These are phyloP conservation scores for Lepas anatifera DNA, from an alignment of 2,888 invertebrate species.

Conservation along the genomic window DNA sequence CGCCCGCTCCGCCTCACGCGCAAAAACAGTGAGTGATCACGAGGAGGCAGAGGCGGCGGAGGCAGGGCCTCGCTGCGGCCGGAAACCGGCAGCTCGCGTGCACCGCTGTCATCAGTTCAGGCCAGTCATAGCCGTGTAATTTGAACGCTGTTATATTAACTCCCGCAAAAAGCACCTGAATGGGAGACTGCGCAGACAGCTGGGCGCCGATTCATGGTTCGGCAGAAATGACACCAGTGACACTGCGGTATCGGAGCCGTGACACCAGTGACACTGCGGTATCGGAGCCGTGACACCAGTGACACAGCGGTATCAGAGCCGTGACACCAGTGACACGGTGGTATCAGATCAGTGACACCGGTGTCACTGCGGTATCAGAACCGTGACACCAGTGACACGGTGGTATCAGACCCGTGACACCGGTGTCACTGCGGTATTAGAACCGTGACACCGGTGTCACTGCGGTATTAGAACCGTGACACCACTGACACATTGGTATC, in stretches of 20 bases:
- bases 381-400: too few species aligned
- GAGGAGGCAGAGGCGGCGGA: neutral
- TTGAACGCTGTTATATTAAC: slow-evolving; percentile 9
- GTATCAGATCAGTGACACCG: neutral
- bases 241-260: too few species aligned
- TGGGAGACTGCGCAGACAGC: neutral
- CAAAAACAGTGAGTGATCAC: neutral
- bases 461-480: too few species aligned
- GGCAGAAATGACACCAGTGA: neutral
- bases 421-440: too few species aligned
- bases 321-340: neutral
- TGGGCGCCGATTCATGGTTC: neutral
- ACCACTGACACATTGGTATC: neutral
- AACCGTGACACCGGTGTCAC: too few species aligned
- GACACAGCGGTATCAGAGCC: too few species aligned
- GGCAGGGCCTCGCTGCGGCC: slow-evolving; percentile 25
- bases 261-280: neutral
- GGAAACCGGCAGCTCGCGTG: slow-evolving; percentile 33
- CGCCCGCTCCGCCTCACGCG: neutral
- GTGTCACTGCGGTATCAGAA: too few species aligned
- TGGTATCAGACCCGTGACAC: too few species aligned
- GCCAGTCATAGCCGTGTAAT: slow-evolving; percentile 22
- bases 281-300: neutral
- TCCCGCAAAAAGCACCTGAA: neutral
- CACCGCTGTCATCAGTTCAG: slow-evolving; percentile 29